Evolutionary conservation across 2,113 vertebrate species (phyloP).

Genomic region (Columba livia): DNA sequence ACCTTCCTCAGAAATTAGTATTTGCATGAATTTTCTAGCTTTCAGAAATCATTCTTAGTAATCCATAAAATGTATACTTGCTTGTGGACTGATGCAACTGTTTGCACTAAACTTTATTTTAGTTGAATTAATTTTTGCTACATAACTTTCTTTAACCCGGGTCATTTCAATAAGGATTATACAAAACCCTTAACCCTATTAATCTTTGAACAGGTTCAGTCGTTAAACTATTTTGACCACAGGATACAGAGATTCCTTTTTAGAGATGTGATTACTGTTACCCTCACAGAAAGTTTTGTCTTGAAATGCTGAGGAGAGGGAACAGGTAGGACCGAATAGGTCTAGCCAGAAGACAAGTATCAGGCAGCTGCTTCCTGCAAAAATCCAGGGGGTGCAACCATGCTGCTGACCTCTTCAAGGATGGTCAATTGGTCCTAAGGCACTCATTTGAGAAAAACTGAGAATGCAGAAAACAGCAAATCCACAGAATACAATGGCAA

Average conservation of each 20-base stretch:
- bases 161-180: not conserved
- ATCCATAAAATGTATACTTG: not conserved
- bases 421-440: not conserved
- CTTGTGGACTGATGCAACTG: not conserved
- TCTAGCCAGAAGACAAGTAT: not conserved
- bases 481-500: not conserved
- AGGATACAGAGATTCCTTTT: not conserved
- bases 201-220: not conserved
- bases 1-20: not conserved
- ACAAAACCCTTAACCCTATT: not conserved
- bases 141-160: not conserved
- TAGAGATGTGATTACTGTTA: not conserved
- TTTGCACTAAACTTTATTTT: not conserved
- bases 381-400: not conserved
- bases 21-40: not conserved
- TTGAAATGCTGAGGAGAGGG: not conserved
- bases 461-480: slow-evolving; percentile 4
- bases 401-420: not conserved
- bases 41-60: not conserved
- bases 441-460: not conserved
- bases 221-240: not conserved
- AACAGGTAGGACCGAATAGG: not conserved
- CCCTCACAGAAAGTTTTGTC: not conserved
- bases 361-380: not conserved
- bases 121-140: not conserved